phyloP scores from a whole-genome alignment of 2,888 invertebrate species.

The Hoplodrina blanda region DNA sequence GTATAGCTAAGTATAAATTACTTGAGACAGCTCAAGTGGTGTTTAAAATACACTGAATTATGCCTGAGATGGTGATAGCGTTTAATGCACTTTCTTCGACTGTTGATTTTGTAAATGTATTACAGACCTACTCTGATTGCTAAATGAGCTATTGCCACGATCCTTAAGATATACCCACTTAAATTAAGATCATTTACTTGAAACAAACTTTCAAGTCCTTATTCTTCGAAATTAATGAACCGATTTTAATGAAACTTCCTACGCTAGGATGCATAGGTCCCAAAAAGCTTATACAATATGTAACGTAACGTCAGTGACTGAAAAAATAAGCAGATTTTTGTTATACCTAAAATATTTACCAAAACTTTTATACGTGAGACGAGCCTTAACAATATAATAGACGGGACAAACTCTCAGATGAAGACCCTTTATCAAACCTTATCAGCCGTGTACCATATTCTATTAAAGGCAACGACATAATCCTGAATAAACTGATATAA shows the following conservation, averaged over 20 bases:
- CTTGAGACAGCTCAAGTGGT: neutral
- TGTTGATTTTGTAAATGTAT: constrained; percentile 31
- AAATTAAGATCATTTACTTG: constrained; percentile 6
- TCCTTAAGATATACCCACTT: neutral
- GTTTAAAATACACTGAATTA: constrained; percentile 31
- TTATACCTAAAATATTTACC: neutral
- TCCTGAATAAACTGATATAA: constrained; percentile 50
- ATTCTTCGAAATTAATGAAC: too few relatives aligned
- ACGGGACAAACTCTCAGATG: constrained; percentile 21
- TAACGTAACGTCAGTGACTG: neutral
- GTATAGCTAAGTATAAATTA: constrained; percentile 19
- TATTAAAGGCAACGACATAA: constrained; percentile 37
- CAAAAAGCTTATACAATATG: neutral
- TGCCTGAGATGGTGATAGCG: constrained; percentile 18
- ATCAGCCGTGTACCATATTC: constrained; percentile 42
- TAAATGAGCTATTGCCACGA: neutral
- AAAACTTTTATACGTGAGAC: neutral
- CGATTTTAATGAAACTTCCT: too few relatives aligned
- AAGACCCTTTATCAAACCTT: constrained; percentile 37
- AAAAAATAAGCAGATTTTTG: too few relatives aligned
- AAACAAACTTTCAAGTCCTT: too few relatives aligned
- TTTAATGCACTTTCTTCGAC: constrained; percentile 42
- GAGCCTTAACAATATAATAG: constrained; percentile 21
- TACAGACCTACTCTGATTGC: constrained; percentile 10
- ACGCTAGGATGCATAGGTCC: too few relatives aligned